Evolutionary conservation across 2,113 vertebrate species (phyloP), one percentile per base, ranked within the genome.

Genomic region (Morphnarchus princeps): DNA sequence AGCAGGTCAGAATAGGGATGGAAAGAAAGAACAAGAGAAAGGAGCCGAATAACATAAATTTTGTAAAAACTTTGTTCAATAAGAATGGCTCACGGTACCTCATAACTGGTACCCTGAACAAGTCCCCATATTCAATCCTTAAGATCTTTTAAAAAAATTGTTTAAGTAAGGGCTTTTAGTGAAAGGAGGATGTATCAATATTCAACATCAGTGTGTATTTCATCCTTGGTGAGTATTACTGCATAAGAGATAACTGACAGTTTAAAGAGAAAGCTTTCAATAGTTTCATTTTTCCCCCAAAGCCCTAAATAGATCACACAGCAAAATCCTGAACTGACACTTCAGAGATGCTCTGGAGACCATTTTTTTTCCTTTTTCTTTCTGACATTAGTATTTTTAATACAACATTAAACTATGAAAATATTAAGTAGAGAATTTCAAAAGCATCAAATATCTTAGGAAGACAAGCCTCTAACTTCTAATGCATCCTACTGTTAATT

Each of bases 291-390:
- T 95, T 67, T 66, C 8, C 92, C 91, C 89, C 6, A 61, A 93
- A 93, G 94, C 81, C 87, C 73, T 87, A 91, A 80, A 89, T 89
- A 91, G 91, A 96, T 95, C 95, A 95, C 89, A 96, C 73, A 76
- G 87, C 87, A 95, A 96, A 97, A 97, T 82, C 83, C 93, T 69
- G 61, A 87, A 70, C 87, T 90, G 87, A 93, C 73, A 94, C 70
- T 95, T 95, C 89, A 94, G 89, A 95, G 77, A 38, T 79, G 49
- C 49, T 58, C 62, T 4, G 5, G 79, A 93, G 67, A 90, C n/a
- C 47, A 32, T 25, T 88, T 90, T 22, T 92, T 67, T 70, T 55
- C 22, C 74, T 76, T 77, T 94, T 95, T 89, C 73, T 85, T 94
- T 88, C 70, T 92, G 81, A 89, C 61, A 89, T 42, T 76, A 76